Conservation (phyloP, 2,113 vertebrate species). For the Ceuthmochares aereus region DNA sequence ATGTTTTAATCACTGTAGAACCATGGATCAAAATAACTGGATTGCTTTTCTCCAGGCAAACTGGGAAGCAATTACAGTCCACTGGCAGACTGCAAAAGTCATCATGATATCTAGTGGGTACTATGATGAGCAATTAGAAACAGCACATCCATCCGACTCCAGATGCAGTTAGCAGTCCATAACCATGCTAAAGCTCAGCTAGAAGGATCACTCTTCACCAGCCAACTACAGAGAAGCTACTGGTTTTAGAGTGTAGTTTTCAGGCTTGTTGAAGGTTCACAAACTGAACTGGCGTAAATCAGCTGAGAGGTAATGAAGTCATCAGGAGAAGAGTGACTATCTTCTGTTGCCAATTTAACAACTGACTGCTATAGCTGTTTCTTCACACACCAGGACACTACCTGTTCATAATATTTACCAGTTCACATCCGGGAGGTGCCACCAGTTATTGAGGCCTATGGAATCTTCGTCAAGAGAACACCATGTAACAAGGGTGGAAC, state of each 20-base stretch:
- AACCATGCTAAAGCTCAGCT: not conserved
- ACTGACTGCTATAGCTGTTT: not conserved
- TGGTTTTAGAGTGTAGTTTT: not conserved
- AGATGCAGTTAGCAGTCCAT: accelerated
- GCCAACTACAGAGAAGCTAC: too few species aligned
- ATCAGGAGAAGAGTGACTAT: not conserved
- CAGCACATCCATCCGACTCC: too few species aligned
- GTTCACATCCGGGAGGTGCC: not conserved
- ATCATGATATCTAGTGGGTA: not conserved
- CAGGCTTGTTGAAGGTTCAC: not conserved
- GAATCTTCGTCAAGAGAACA: not conserved
- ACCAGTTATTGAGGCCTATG: not conserved
- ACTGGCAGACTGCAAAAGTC: not conserved
- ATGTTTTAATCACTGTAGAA: not conserved
- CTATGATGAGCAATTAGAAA: not conserved
- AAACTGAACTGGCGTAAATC: not conserved
- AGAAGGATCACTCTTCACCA: not conserved
- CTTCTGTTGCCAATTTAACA: not conserved
- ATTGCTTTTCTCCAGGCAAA: not conserved
- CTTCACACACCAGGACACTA: not conserved
- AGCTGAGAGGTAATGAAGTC: not conserved
- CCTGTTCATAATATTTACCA: not conserved
- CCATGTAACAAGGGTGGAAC: not conserved
- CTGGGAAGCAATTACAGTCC: not conserved
- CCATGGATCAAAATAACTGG: not conserved